phyloP scores from a whole-genome alignment of 2,113 vertebrate species.

The Upupa epops region DNA sequence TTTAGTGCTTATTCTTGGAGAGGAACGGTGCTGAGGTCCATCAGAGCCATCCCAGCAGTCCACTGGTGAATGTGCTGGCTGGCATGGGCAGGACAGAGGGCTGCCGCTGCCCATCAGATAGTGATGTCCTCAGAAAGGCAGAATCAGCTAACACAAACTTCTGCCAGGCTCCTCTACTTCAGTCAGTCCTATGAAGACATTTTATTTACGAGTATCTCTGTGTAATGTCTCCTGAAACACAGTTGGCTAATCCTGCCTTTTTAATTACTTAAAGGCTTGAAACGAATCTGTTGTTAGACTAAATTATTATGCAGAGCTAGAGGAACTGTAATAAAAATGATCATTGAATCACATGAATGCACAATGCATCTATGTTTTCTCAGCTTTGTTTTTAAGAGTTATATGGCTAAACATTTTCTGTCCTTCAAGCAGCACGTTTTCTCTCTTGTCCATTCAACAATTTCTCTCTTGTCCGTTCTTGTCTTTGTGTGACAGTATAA shows the following conservation, averaged over 20 bases:
- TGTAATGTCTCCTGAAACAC: conserved; percentile 26
- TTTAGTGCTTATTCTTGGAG: neutral
- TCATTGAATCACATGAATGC: neutral
- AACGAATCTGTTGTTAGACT: neutral
- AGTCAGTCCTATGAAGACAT: neutral
- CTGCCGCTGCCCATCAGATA: fast-evolving
- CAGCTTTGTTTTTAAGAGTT: conserved; percentile 17
- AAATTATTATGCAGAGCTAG: conserved; percentile 28
- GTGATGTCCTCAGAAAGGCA: too few relatives aligned
- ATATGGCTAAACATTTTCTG: neutral
- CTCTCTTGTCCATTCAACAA: neutral
- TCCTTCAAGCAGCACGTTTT: neutral
- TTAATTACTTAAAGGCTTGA: conserved; percentile 19
- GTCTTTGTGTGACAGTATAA: too few relatives aligned
- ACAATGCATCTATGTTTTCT: conserved; percentile 1
- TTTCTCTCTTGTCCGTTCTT: neutral
- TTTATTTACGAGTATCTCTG: conserved; percentile 34
- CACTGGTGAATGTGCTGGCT: neutral
- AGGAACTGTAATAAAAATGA: conserved; percentile 18
- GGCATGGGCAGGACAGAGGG: neutral
- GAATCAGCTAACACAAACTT: fast-evolving
- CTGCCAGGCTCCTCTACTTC: neutral
- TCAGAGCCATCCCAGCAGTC: neutral
- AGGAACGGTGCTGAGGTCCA: neutral
- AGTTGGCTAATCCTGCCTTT: conserved; percentile 18